Evolutionary conservation across 1,140 invertebrate genomes (phyloP).

Genomic region (Carcinoscorpius rotundicauda): DNA sequence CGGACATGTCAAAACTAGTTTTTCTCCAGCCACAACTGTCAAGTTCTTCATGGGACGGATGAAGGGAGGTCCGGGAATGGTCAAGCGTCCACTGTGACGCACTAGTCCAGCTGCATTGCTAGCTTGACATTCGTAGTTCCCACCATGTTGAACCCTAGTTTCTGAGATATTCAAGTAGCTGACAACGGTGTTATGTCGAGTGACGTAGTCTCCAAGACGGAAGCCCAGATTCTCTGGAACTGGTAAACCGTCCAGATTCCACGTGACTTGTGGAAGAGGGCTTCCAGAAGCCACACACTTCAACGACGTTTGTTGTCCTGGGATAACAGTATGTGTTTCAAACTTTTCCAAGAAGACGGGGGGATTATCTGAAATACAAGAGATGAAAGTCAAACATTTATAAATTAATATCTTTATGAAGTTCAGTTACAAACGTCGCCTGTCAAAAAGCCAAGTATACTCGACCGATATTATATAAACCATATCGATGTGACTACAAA

Average conservation of each 20-base stretch:
- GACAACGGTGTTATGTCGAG: conserved; percentile 23
- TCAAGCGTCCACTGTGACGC: conserved; percentile 24
- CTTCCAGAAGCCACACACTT: conserved; percentile 74
- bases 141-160: conserved; percentile 32
- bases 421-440: too few relatives aligned
- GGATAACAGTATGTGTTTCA: conserved; percentile 67
- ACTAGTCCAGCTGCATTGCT: conserved; percentile 31
- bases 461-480: too few relatives aligned
- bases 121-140: conserved; percentile 32
- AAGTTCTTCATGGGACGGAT: conserved; percentile 35
- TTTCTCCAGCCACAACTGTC: conserved; percentile 36
- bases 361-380: conserved; percentile 52
- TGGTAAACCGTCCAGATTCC: conserved; percentile 34
- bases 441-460: too few relatives aligned
- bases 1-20: conserved; percentile 30
- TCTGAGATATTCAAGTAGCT: conserved; percentile 36
- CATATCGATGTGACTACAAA: too few relatives aligned
- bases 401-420: too few relatives aligned
- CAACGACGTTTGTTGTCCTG: conserved; percentile 65
- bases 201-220: conserved; percentile 25
- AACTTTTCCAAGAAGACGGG: conserved; percentile 66
- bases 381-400: conserved; percentile 1
- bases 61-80: conserved; percentile 30
- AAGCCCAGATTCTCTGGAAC: conserved; percentile 27
- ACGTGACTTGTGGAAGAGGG: conserved; percentile 47